These are phyloP conservation scores for Germaria angustata DNA, from an alignment of 2,888 invertebrate species.

Conservation along the genomic window DNA sequence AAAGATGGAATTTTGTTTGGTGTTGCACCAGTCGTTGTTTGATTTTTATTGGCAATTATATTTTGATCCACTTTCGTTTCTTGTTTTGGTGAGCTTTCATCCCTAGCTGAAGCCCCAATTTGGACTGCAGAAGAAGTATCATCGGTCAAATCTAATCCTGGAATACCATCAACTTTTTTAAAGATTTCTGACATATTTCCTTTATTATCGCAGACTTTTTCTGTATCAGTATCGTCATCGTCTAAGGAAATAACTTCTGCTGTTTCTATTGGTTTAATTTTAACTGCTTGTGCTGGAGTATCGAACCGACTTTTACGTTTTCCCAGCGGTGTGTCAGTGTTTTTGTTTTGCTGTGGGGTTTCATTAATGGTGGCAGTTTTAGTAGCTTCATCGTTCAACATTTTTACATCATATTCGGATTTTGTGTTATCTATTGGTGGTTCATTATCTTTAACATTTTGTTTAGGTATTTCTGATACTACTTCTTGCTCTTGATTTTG, in stretches of 20 bases:
- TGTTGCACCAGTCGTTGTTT: not conserved
- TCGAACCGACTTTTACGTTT: conserved; percentile 71
- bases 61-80: conserved; percentile 3
- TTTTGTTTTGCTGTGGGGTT: conserved; percentile 1
- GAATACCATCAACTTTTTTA: conserved; percentile 82
- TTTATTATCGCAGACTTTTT: not conserved
- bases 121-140: conserved; percentile 73
- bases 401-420: not conserved
- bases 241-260: conserved; percentile 72
- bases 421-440: not conserved
- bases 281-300: conserved; percentile 28
- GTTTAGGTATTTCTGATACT: not conserved
- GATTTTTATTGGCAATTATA: not conserved
- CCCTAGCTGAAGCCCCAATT: not conserved
- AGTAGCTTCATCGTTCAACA: not conserved
- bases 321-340: conserved; percentile 40
- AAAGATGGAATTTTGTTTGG: conserved; percentile 75
- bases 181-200: conserved; percentile 73
- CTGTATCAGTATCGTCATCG: conserved; percentile 68
- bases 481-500: conserved; percentile 20
- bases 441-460: not conserved
- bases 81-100: not conserved
- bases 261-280: conserved; percentile 51
- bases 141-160: conserved; percentile 86
- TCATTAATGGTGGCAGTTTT: not conserved